A percentile compares a stretch with the other conserved stretches of the same genome.
Conservation (phyloP, 2,888 invertebrate species). For the Drosophila koepferae region DNA sequence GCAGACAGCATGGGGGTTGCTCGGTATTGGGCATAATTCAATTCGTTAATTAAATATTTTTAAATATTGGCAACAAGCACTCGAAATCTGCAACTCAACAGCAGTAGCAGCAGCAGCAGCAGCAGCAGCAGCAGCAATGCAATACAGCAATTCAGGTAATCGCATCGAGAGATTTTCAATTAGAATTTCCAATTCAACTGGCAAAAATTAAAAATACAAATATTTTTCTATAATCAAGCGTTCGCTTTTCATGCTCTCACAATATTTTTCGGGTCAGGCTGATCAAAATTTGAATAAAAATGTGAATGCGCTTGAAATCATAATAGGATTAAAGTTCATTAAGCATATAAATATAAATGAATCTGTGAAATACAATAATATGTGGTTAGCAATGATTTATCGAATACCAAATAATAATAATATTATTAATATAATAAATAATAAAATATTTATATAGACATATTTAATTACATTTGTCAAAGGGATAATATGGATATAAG, state of each 20-base stretch:
- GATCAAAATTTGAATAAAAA: background rate
- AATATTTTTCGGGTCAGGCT: background rate
- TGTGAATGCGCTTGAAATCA: background rate
- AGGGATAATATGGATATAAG: no score
- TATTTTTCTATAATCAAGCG: constrained; percentile 21
- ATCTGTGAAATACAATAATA: background rate
- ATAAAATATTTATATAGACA: background rate
- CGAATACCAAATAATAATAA: background rate
- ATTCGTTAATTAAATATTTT: constrained; percentile 81
- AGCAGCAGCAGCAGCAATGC: constrained; percentile 38
- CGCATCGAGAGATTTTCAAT: constrained; percentile 73
- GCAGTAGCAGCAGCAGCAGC: constrained; percentile 17
- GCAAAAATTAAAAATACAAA: constrained; percentile 11
- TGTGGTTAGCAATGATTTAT: background rate
- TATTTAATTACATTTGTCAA: background rate
- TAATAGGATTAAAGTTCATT: constrained; percentile 5
- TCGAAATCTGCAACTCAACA: constrained; percentile 18
- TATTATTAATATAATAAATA: background rate
- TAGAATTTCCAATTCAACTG: constrained; percentile 67
- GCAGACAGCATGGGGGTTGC: constrained; percentile 23
- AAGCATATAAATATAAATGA: background rate
- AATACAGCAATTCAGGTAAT: constrained; percentile 45
- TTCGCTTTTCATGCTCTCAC: constrained; percentile 10
- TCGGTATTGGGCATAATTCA: constrained; percentile 65
- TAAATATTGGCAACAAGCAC: constrained; percentile 61